Conservation (phyloP, 2,113 vertebrate genomes). For the Drymodes brunneopygia region DNA sequence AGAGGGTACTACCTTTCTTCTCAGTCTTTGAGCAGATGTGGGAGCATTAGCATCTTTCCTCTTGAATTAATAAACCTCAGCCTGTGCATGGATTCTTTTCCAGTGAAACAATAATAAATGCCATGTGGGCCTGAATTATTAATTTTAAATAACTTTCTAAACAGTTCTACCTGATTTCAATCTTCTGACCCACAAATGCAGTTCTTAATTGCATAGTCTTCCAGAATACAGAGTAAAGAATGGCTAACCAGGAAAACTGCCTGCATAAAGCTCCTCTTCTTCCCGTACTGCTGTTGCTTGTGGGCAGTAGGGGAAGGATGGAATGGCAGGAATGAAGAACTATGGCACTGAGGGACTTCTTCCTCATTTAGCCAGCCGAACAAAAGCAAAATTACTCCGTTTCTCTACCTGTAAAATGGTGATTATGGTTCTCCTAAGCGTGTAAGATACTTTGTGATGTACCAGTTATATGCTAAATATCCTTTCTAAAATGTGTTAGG, state of each 20-base stretch:
- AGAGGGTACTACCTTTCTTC: not conserved
- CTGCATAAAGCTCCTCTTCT: not conserved
- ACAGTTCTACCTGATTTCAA: not conserved
- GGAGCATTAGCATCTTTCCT: not conserved
- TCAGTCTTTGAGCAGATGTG: not conserved
- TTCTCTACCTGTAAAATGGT: not conserved
- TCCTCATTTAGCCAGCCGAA: not conserved
- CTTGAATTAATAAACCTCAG: not conserved
- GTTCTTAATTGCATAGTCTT: not conserved
- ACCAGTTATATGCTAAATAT: not conserved
- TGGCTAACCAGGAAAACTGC: not conserved
- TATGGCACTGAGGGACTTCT: not conserved
- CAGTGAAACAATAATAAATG: not conserved
- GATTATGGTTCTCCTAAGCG: not conserved
- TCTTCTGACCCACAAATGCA: not conserved
- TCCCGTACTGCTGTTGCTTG: not conserved
- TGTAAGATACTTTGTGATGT: not conserved
- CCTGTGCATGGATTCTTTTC: not conserved
- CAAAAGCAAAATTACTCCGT: not conserved
- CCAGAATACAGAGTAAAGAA: not conserved
- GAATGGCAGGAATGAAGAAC: not conserved
- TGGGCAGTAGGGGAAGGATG: not conserved
- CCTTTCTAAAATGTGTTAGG: not conserved
- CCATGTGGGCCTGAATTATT: not conserved
- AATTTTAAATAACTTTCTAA: not conserved